These are phyloP conservation scores for Cheilosia variabilis DNA, from an alignment of 2,888 invertebrate species.

Conservation along the genomic window DNA sequence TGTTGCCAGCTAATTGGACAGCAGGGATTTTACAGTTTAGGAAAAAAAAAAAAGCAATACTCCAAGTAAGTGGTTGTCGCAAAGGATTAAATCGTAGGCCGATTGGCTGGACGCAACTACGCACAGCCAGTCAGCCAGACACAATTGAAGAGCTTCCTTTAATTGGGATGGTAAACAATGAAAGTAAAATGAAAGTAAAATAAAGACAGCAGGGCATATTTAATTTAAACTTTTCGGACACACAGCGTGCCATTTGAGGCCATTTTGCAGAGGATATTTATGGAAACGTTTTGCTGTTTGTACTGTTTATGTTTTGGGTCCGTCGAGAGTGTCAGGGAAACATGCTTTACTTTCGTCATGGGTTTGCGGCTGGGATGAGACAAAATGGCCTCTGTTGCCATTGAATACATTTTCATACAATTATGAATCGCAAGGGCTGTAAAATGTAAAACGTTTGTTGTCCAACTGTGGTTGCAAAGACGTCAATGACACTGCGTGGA, in stretches of 20 bases:
- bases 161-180: slow-evolving; percentile 12
- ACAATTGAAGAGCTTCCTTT: slow-evolving; percentile 19
- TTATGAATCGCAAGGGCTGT: too few species aligned
- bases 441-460: too few species aligned
- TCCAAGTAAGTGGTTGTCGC: background rate
- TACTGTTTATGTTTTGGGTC: background rate
- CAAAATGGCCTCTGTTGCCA: too few species aligned
- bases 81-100: slow-evolving; percentile 21
- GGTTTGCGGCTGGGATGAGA: background rate
- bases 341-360: background rate
- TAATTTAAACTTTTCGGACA: slow-evolving; percentile 32
- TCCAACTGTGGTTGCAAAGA: too few species aligned
- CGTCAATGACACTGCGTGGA: too few species aligned
- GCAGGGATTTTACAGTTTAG: slow-evolving; percentile 1
- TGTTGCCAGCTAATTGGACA: slow-evolving; percentile 32
- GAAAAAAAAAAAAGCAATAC: slow-evolving; percentile 9
- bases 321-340: background rate
- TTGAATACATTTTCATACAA: too few species aligned
- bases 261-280: background rate
- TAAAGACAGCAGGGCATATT: slow-evolving; percentile 21
- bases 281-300: background rate
- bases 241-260: background rate
- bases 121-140: background rate
- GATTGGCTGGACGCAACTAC: background rate
- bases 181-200: slow-evolving; percentile 1